A percentile compares a stretch with the other conserved stretches of the same genome.
Conservation (phyloP, 2,113 vertebrate genomes). For the Gavia stellata region DNA sequence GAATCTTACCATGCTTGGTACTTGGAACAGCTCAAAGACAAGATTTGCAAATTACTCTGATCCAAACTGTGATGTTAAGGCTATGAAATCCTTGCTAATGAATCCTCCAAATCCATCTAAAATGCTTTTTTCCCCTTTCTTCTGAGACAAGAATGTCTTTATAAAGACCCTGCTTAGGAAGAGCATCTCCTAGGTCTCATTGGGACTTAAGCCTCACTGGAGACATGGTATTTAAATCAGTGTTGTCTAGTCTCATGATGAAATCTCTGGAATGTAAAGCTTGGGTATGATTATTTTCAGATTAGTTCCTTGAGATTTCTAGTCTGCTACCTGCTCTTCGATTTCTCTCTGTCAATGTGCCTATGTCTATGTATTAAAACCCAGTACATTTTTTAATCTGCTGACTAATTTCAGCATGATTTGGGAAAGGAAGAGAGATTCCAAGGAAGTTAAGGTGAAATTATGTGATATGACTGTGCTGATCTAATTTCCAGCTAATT, state of each 20-base stretch:
- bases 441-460: not conserved
- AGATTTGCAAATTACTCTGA: not conserved
- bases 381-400: not conserved
- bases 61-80: not conserved
- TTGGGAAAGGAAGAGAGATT: not conserved
- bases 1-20: fast-evolving
- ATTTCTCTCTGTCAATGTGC: not conserved
- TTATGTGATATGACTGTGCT: not conserved
- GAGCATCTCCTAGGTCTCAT: not conserved
- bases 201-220: not conserved
- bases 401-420: not conserved
- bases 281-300: not conserved
- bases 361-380: not conserved
- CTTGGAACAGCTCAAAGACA: not conserved
- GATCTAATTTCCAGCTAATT: not conserved
- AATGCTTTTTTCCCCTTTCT: not conserved
- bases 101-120: slow-evolving; percentile 7
- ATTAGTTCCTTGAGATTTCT: not conserved
- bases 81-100: not conserved
- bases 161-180: not conserved
- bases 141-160: not conserved
- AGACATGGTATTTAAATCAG: not conserved
- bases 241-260: not conserved
- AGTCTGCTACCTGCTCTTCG: not conserved
- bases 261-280: not conserved